phyloP scores from a whole-genome alignment of 2,888 invertebrate species.

The Epinotia brunnichana region DNA sequence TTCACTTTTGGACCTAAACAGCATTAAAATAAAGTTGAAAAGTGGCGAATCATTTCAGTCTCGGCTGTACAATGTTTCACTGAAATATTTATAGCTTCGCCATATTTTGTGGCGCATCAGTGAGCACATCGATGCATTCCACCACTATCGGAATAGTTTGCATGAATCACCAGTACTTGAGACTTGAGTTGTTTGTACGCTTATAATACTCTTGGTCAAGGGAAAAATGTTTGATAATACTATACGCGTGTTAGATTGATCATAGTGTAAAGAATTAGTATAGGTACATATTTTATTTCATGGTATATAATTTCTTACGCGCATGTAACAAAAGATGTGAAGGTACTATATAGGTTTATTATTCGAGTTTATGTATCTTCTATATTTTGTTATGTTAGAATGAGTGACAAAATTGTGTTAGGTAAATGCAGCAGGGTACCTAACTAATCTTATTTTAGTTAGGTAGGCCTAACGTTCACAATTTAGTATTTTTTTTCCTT shows the following conservation, averaged over 20 bases:
- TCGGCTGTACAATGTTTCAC: constrained; percentile 1
- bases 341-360: neutral
- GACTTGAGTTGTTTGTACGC: neutral
- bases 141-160: constrained; percentile 23
- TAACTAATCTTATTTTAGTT: too few species aligned
- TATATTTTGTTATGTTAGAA: too few species aligned
- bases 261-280: neutral
- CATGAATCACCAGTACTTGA: constrained; percentile 14
- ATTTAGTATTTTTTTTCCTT: too few species aligned
- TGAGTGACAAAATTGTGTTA: too few species aligned
- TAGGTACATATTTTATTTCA: too few species aligned
- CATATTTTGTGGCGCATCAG: constrained; percentile 33
- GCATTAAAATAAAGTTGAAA: too few species aligned
- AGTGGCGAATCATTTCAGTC: too few species aligned
- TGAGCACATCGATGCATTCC: constrained; percentile 32
- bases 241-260: constrained; percentile 5
- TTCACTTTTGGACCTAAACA: too few species aligned
- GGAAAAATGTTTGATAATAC: constrained; percentile 24
- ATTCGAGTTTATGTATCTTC: neutral
- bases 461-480: too few species aligned
- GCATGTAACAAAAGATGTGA: neutral
- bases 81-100: constrained; percentile 20
- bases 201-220: neutral
- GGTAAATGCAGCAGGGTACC: too few species aligned
- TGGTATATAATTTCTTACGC: neutral